Evolutionary conservation across 2,888 invertebrate genomes (phyloP).

Genomic region (Cryptus armator): DNA sequence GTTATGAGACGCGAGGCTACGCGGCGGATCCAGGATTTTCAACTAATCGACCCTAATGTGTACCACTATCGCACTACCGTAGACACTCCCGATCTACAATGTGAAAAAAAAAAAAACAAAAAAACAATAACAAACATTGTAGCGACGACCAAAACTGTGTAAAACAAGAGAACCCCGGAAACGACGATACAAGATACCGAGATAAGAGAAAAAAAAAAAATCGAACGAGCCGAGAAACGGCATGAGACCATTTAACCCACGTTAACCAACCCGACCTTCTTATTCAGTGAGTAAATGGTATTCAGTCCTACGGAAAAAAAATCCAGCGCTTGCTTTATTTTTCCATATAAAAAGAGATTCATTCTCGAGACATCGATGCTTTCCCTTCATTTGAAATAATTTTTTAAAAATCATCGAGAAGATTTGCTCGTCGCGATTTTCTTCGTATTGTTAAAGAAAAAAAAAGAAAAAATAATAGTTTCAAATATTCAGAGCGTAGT

Average conservation of each 20-base stretch:
- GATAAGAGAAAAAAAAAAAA: slow-evolving; percentile 8
- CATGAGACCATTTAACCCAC: slow-evolving; percentile 29
- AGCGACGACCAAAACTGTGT: slow-evolving; percentile 1
- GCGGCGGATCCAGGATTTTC: slow-evolving; percentile 39
- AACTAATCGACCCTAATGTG: slow-evolving; percentile 8
- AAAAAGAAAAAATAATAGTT: neutral
- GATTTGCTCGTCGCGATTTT: slow-evolving; percentile 4
- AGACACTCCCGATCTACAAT: slow-evolving; percentile 18
- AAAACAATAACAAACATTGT: slow-evolving; percentile 7
- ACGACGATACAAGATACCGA: slow-evolving; percentile 28
- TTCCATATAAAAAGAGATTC: slow-evolving; percentile 5
- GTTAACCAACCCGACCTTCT: slow-evolving; percentile 27
- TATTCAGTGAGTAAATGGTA: slow-evolving; percentile 50
- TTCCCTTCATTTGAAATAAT: neutral
- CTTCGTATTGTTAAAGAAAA: neutral
- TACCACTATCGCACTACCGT: slow-evolving; percentile 21
- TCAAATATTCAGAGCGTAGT: neutral
- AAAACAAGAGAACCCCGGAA: slow-evolving; percentile 6
- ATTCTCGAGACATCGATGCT: slow-evolving; percentile 4
- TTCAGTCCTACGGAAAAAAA: slow-evolving; percentile 10
- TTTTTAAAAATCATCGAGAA: neutral
- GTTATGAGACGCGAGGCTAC: slow-evolving; percentile 17
- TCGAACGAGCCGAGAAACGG: slow-evolving; percentile 33
- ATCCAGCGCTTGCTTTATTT: slow-evolving; percentile 16
- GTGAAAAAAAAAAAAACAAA: neutral